Evolutionary conservation across 92 coral and sea anemone genomes (phyloP).

Genomic region (Meandrina meandrites): DNA sequence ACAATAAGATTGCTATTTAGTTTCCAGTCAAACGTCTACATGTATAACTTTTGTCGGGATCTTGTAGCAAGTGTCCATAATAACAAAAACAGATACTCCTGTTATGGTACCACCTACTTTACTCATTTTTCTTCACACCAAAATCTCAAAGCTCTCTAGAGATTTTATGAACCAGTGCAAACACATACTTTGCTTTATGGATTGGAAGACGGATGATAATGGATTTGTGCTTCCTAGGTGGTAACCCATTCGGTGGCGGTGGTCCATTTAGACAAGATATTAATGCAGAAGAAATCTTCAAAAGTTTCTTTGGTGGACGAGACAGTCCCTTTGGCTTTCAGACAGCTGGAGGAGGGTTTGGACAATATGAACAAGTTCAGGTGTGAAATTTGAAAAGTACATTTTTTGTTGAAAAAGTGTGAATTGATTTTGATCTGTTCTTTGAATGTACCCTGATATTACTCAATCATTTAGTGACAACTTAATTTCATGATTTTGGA

Average conservation of each 20-base stretch:
- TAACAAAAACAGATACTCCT: too few relatives aligned
- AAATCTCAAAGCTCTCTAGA: not conserved
- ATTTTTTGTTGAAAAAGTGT: not conserved
- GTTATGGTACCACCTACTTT: too few relatives aligned
- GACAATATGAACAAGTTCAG: slow-evolving; percentile 73
- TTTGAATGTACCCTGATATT: too few relatives aligned
- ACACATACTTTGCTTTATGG: not conserved
- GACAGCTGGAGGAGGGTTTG: slow-evolving; percentile 73
- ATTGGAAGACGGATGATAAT: too few relatives aligned
- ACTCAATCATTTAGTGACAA: too few relatives aligned
- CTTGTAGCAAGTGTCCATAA: too few relatives aligned
- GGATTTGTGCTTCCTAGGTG: slow-evolving; percentile 44
- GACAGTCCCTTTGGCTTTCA: slow-evolving; percentile 85
- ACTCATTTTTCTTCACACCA: too few relatives aligned
- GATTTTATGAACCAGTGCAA: not conserved
- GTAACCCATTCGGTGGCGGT: slow-evolving; percentile 85
- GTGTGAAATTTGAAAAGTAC: slow-evolving; percentile 9
- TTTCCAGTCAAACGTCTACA: too few relatives aligned
- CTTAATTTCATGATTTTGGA: too few relatives aligned
- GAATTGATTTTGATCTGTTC: too few relatives aligned
- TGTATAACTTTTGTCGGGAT: too few relatives aligned
- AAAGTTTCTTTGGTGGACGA: slow-evolving; percentile 85
- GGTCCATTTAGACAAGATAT: slow-evolving; percentile 69
- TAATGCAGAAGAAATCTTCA: slow-evolving; percentile 92
- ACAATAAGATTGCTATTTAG: too few relatives aligned